Evolutionary conservation across 2,888 invertebrate species (phyloP), one percentile per base, ranked within the genome.

Genomic region (Podotricha telesiphe): DNA sequence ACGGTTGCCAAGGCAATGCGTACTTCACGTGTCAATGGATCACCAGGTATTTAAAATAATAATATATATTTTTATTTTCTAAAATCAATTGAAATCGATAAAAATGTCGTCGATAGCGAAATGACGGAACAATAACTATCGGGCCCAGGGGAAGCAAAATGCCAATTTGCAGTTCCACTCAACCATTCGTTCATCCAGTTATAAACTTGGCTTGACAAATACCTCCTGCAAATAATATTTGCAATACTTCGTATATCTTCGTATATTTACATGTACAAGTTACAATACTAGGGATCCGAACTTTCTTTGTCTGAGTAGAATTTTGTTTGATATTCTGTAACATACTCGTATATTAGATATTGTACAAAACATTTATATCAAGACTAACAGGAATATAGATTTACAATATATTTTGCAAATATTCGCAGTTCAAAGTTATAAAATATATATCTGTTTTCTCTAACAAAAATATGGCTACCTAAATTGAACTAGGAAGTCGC

Each of bases 161-260:
- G 62, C 62, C 62, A 62, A 62, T 62, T 62, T 62, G 62, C 62
- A 62, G 62, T 50, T 62, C 62, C 62, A 62, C 62, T 62, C 62
- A 62, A 62, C 62, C 62, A 62, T 62, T 62, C 37, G 34, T 50
- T 62, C 62, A 62, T 62, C 48, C 62, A 62, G 48, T 62, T 62
- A 62, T 62, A 50, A 48, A 62, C 48, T 62, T 62, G 62, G 62
- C 48, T 62, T 62, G 62, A 50, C 62, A 62, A 62, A 62, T 62
- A 50, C 62, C 48, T 45, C 22, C 45, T 28, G 59, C 22, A 59
- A 62, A 62, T 48, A 62, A 50, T 62, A 50, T 48, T n/a, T 20
- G 48, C 62, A 48, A 37, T 48, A 48, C 48, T 62, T 62, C 34
- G 34, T 48, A 50, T 50, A 50, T 28, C 34, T 48, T 48, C 19